Base-by-base conservation (phyloP, 2,797 vertebrate genomes). In the Crax fasciolata region DNA sequence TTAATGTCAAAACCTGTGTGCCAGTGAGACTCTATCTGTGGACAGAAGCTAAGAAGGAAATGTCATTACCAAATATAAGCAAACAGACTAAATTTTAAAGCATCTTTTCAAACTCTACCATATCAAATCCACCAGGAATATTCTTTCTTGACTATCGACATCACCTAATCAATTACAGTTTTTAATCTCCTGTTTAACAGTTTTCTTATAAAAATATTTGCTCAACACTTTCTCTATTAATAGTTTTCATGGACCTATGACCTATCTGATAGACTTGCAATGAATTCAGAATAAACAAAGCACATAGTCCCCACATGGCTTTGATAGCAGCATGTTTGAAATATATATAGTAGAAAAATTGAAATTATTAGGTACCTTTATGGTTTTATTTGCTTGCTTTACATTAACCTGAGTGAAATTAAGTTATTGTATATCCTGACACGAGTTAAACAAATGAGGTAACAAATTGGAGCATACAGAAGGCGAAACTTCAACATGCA, bases 271-370 rank as follows among this genome's bases (percentile, higher is more conserved):
- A 93, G 74, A 95, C 93, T 96, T 93, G 94, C 32, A 87, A 82
- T 52, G 70, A 35, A 94, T 24, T 86, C 3, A 0, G 39, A 86
- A 81, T 30, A 86, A 74, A 75, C 52, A 74, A 11, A 90, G 39
- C 90, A 96, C 83, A 96, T 80, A 93, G 55, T 59, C 74, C 86
- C 97, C 92, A 97, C 79, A 96, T 66, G 88, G 87, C 84, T 95
- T 88, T 84, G 96, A 95, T 46, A 75, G 93, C 59, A 57, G 63
- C 87, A 62, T 51, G 51, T 30, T 90, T 85, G 89, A 82, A 90
- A 90, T 41, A 87, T 38, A 21, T 52, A 96, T 30, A 92, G 97
- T 2, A 73, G 11, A 80, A 89, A 85, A 54, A 51, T 2, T 1
- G 5, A 66, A 87, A 52, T 15, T 59, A 67, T 46, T 44, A 78